Conservation (phyloP, 1,140 invertebrate genomes). For the Drosophila arawakana region DNA sequence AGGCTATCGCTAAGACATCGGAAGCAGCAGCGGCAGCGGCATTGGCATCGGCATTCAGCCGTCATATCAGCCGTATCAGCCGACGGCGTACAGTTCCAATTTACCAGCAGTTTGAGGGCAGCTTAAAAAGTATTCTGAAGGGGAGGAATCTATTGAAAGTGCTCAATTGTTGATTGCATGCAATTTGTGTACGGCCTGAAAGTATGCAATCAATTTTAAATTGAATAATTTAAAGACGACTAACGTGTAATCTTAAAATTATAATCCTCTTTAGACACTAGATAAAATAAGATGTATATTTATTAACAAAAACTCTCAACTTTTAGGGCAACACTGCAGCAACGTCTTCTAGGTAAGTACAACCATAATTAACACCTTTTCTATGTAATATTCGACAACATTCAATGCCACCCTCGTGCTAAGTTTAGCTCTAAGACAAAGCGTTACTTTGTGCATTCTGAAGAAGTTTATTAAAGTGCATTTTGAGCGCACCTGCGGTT, state of each 20-base stretch:
- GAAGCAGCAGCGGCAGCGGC: constrained; percentile 39
- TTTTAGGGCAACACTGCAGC: no score
- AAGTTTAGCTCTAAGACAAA: constrained; percentile 39
- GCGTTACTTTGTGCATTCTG: constrained; percentile 45
- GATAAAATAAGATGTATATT: no score
- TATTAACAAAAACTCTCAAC: no score
- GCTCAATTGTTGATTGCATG: no score
- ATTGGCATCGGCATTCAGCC: constrained; percentile 33
- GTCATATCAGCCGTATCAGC: constrained; percentile 38
- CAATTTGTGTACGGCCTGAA: not conserved
- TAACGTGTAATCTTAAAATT: no score
- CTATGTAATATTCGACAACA: not conserved
- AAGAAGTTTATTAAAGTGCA: constrained; percentile 71
- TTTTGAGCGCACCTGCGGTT: constrained; percentile 63
- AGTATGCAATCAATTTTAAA: not conserved
- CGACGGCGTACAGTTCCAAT: constrained; percentile 32
- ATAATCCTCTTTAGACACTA: no score
- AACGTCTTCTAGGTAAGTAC: no score
- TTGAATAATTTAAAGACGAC: no score
- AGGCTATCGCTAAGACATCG: constrained; percentile 36
- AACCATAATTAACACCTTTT: no score
- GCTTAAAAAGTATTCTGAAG: constrained; percentile 9
- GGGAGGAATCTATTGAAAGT: not conserved
- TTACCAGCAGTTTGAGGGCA: constrained; percentile 24
- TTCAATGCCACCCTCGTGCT: constrained; percentile 23